Evolutionary conservation across 2,888 invertebrate species (phyloP).

Genomic region (Chesias legatella): DNA sequence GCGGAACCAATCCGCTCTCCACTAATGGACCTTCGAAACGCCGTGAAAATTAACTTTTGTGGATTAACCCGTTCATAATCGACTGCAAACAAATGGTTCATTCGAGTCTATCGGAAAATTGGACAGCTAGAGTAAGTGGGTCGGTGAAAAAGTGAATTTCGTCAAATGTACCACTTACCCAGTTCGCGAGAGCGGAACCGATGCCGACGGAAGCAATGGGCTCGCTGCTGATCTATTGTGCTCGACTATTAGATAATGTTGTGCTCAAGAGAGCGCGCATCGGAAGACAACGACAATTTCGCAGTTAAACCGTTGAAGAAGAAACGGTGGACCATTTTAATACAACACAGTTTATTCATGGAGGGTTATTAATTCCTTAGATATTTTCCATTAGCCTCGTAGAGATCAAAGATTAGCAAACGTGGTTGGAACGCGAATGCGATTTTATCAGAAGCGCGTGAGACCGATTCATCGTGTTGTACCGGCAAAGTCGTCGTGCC

Average conservation of each 20-base stretch:
- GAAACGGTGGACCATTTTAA: constrained; percentile 39
- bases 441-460: constrained; percentile 67
- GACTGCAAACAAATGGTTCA: constrained; percentile 55
- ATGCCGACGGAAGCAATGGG: constrained; percentile 66
- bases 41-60: constrained; percentile 63
- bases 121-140: constrained; percentile 51
- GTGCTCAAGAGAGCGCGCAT: constrained; percentile 58
- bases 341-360: constrained; percentile 11
- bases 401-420: constrained; percentile 55
- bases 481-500: constrained; percentile 57
- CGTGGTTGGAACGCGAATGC: constrained; percentile 42
- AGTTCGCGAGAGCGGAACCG: constrained; percentile 78
- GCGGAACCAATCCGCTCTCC: constrained; percentile 49
- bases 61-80: constrained; percentile 59
- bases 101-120: constrained; percentile 45
- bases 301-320: constrained; percentile 58
- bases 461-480: constrained; percentile 54
- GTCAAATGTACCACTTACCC: constrained; percentile 75
- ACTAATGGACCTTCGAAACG: constrained; percentile 51
- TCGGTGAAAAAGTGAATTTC: constrained; percentile 74
- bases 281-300: constrained; percentile 63
- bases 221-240: constrained; percentile 57
- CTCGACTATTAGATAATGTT: constrained; percentile 67
- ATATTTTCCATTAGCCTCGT: constrained; percentile 48
- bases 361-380: constrained; percentile 27